Percentiles rank a stretch among this genome's conserved stretches.
These are phyloP conservation scores for Lasiurus cinereus DNA, from an alignment of 2,113 vertebrate species.

Conservation along the genomic window DNA sequence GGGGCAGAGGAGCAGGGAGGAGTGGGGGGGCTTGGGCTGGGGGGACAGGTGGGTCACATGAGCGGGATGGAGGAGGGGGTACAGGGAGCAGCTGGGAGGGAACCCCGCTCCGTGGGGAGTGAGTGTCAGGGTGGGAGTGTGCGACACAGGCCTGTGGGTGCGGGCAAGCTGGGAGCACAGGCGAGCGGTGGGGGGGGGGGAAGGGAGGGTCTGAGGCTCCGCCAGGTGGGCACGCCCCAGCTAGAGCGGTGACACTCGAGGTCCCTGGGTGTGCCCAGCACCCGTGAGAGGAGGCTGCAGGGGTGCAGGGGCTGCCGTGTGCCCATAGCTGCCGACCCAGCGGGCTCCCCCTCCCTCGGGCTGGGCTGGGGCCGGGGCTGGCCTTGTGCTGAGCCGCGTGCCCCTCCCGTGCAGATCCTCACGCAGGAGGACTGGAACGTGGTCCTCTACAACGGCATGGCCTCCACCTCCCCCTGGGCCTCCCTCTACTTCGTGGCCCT, in stretches of 20 bases:
- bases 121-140: neutral
- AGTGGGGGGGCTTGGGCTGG: neutral
- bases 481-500: conserved; percentile 98
- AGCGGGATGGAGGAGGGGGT: neutral
- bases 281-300: neutral
- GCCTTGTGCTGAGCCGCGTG: neutral
- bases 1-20: neutral
- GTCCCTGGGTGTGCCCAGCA: neutral
- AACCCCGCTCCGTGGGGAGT: fast-evolving
- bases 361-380: neutral
- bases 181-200: neutral
- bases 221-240: neutral
- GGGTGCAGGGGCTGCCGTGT: fast-evolving
- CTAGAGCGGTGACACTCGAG: fast-evolving
- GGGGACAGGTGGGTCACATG: neutral
- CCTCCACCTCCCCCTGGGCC: conserved; percentile 97
- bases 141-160: neutral
- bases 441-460: conserved; percentile 99
- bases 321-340: too few relatives aligned
- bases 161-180: neutral
- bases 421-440: conserved; percentile 99
- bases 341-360: neutral
- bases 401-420: conserved; percentile 92
- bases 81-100: neutral
- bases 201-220: too few relatives aligned